A percentile compares a stretch with the other conserved stretches of the same genome.
Evolutionary conservation across 1,140 invertebrate genomes (phyloP).

Genomic region (Tetranychus urticae): DNA sequence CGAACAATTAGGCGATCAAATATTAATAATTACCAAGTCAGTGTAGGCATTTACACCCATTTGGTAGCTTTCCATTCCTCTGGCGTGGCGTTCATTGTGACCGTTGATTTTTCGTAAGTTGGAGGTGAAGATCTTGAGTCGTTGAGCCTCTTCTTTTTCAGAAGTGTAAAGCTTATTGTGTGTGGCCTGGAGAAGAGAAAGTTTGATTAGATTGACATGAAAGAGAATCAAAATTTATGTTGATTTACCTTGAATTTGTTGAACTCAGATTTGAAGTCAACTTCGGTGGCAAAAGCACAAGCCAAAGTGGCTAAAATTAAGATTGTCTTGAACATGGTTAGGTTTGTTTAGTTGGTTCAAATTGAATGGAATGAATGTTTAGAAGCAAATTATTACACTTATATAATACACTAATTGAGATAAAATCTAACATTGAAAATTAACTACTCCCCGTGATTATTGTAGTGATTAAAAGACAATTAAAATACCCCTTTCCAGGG

Average conservation of each 20-base stretch:
- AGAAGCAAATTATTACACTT: too few relatives aligned
- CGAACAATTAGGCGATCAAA: neutral
- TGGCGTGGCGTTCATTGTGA: conserved; percentile 17
- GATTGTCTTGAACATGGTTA: neutral
- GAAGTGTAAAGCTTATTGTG: conserved; percentile 3
- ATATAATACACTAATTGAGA: too few relatives aligned
- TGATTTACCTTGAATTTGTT: neutral
- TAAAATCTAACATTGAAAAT: too few relatives aligned
- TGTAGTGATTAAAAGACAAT: too few relatives aligned
- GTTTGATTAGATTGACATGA: neutral
- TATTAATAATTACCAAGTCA: conserved; percentile 9
- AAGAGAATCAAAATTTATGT: neutral
- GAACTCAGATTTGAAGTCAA: neutral
- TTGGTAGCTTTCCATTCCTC: conserved; percentile 15
- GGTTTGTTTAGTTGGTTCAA: too few relatives aligned
- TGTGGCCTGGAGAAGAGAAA: neutral
- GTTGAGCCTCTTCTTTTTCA: neutral
- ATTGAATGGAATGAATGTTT: too few relatives aligned
- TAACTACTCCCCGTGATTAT: too few relatives aligned
- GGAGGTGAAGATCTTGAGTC: conserved; percentile 2
- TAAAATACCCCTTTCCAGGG: too few relatives aligned
- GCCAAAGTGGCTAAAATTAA: neutral
- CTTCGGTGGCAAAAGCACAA: neutral
- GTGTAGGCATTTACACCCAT: conserved; percentile 18
- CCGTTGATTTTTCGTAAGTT: neutral